Percentiles rank a stretch among this genome's conserved stretches.
These are phyloP conservation scores for Triplophysa bombifrons DNA, from an alignment of 2,797 vertebrate genomes.

Conservation along the genomic window DNA sequence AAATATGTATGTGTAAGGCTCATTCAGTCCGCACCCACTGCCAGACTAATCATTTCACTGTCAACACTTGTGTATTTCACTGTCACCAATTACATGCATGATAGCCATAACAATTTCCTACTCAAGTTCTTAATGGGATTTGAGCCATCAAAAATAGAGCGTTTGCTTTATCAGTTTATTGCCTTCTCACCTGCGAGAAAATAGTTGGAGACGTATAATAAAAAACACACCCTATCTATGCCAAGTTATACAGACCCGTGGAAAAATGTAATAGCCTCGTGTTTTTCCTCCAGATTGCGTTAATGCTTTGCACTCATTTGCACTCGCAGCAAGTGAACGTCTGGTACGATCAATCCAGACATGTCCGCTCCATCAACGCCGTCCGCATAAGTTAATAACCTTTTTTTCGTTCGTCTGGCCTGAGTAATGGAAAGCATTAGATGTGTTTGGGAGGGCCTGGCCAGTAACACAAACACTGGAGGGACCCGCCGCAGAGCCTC, in stretches of 20 bases:
- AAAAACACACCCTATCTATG: constrained; percentile 16
- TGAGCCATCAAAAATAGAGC: constrained; percentile 22
- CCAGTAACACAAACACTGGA: constrained; percentile 27
- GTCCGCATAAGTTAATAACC: constrained; percentile 37
- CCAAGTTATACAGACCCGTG: neutral
- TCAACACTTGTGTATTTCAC: constrained; percentile 22
- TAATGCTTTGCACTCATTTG: constrained; percentile 34
- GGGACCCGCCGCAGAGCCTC: constrained; percentile 40
- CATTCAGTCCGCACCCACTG: constrained; percentile 3
- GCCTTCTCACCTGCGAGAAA: constrained; percentile 2
- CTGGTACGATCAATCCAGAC: constrained; percentile 43
- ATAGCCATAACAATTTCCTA: constrained; percentile 31
- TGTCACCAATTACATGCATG: constrained; percentile 38
- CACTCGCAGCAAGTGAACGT: constrained; percentile 43
- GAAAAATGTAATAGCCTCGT: constrained; percentile 24
- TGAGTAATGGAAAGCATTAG: constrained; percentile 38
- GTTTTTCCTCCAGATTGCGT: constrained; percentile 29
- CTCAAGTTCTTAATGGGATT: constrained; percentile 32
- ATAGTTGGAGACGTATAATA: constrained; percentile 1
- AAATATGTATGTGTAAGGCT: neutral
- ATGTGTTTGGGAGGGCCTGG: constrained; percentile 46
- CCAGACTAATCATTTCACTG: constrained; percentile 33
- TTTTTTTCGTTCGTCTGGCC: constrained; percentile 17
- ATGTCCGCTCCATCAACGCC: constrained; percentile 21
- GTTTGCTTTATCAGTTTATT: constrained; percentile 37